Base-by-base conservation (phyloP, 2,113 vertebrate species). In the Syrmaticus mikado region DNA sequence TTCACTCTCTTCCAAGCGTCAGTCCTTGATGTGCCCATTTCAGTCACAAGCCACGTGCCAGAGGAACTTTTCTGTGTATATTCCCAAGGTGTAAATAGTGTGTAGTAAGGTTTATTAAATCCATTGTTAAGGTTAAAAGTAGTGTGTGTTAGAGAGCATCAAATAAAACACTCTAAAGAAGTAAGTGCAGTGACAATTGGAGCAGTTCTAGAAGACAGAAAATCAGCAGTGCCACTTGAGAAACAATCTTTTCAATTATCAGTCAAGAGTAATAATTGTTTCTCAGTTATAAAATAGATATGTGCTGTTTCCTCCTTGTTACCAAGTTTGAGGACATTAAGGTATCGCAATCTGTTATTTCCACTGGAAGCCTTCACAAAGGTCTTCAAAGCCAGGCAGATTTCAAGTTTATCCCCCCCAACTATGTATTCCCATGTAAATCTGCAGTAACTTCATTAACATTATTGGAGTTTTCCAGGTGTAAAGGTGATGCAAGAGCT, bases 381-480 rank as follows among this genome's bases (percentile, higher is more conserved):
- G 20, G 43, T 50, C 85, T 87, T 90, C 87, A 94, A 94, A 94
- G 89, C 21, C 68, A 85, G 73, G 65, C 61, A 83, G 85, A 72
- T 65, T 91, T 46, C 61, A 19, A 66, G 68, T 64, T 25, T 74
- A 45, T 6, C 87, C 50, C 22, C 8, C 25, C 45, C 24, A 28
- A 40, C 60, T 61, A 76, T 1, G 62, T 75, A 88, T 75, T n/a
- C 72, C 87, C 82, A 80, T 83, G 79, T 82, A 92, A 96, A 94
- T 94, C 76, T 84, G 61, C 46, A 78, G 85, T 7, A 72, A 90
- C 70, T 94, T 72, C 95, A 92, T 96, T 90, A 89, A 84, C 80
- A 91, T 94, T 72, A 25, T 10, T 57, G 73, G 52, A 75, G 86
- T 90, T 18, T 76, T 80, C 82, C 85, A 92, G 87, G 76, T 91